phyloP scores from a whole-genome alignment of 2,113 vertebrate species.

The Monopterus albus region DNA sequence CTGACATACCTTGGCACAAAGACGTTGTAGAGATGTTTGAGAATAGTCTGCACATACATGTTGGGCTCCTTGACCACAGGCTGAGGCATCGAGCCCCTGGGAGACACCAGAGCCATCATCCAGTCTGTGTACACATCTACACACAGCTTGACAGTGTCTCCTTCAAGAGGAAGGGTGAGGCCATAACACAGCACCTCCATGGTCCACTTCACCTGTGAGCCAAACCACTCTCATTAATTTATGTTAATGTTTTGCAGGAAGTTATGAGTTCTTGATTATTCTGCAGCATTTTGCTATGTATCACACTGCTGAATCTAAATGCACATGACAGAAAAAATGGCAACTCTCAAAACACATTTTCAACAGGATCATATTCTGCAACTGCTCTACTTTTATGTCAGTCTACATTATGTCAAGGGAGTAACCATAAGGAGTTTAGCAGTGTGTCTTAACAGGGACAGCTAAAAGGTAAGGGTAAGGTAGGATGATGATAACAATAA shows the following conservation, averaged over 20 bases:
- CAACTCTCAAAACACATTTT: neutral
- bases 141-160: constrained; percentile 95
- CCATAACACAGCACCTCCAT: constrained; percentile 98
- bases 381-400: neutral
- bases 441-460: too few species aligned
- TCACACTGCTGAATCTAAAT: neutral
- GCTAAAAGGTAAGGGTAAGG: too few species aligned
- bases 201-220: constrained; percentile 93
- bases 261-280: neutral
- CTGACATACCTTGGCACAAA: constrained; percentile 91
- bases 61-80: constrained; percentile 94
- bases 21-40: constrained; percentile 96
- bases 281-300: neutral
- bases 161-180: constrained; percentile 92
- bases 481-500: too few species aligned
- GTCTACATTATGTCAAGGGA: neutral
- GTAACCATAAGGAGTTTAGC: neutral
- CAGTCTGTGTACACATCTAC: constrained; percentile 98
- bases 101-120: constrained; percentile 95
- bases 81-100: constrained; percentile 92
- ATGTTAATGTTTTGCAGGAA: neutral
- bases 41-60: constrained; percentile 93
- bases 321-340: neutral
- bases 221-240: neutral
- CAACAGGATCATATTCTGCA: neutral